phyloP scores from a whole-genome alignment of 2,113 vertebrate species.

The Scomber colias region DNA sequence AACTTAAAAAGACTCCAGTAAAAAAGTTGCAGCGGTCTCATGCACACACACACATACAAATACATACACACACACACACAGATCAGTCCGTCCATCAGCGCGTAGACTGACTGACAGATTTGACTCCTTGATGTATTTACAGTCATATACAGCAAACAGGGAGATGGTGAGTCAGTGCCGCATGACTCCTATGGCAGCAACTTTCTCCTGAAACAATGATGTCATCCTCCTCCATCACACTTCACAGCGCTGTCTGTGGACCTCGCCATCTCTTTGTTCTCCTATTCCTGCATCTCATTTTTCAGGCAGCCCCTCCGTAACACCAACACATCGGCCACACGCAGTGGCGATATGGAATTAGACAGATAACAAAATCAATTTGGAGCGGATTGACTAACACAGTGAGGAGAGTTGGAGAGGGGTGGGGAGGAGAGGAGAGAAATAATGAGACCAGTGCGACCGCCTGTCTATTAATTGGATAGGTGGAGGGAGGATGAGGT shows the following conservation, averaged over 20 bases:
- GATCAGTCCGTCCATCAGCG: neutral
- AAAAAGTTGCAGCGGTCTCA: neutral
- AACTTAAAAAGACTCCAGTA: neutral
- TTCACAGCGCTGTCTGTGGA: constrained; percentile 59
- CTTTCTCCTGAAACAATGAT: constrained; percentile 81
- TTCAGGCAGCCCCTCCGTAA: constrained; percentile 46
- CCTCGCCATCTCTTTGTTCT: constrained; percentile 72
- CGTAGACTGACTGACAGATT: constrained; percentile 6
- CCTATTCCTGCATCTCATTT: constrained; percentile 56
- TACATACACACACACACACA: neutral
- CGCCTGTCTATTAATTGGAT: constrained; percentile 63
- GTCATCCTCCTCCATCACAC: constrained; percentile 75
- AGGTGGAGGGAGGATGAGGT: constrained; percentile 75
- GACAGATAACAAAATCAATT: constrained; percentile 74
- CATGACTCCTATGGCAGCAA: constrained; percentile 65
- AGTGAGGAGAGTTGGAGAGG: constrained; percentile 2
- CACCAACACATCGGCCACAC: constrained; percentile 50
- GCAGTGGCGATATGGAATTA: constrained; percentile 54
- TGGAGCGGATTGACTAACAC: constrained; percentile 55
- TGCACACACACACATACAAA: neutral
- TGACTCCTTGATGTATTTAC: neutral
- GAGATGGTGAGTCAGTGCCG: constrained; percentile 38
- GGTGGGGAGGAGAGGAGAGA: neutral
- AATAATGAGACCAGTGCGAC: constrained; percentile 41
- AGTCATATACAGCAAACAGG: neutral